Evolutionary conservation across 2,888 invertebrate genomes (phyloP), one percentile per base, ranked within the genome.

Genomic region (Cataglyphis cursor): DNA sequence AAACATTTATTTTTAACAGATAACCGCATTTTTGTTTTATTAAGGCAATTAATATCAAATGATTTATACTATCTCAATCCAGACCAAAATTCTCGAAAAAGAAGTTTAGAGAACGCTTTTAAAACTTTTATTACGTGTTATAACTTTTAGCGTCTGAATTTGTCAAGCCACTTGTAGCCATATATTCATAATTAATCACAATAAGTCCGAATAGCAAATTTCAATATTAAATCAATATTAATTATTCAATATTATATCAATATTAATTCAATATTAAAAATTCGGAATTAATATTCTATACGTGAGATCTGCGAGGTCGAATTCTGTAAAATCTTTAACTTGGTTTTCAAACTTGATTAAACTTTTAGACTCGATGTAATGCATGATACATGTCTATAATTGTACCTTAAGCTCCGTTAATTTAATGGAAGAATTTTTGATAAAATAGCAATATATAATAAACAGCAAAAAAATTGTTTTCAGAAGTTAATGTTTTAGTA

Each of bases 181-280:
- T 31, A n/a, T 3, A 41, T 76, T 28, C 41, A 66, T 76, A 65
- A 66, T 66, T 76, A 41, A 76, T 57, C 65, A n/a, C 65, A n/a
- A 15, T 51, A 31, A 65, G 18, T 54, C 66, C 28, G 8, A 64
- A 12, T 9, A 28, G 62, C 15, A 8, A 41, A 6, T 38, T n/a
- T 57, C 10, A 10, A 0, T 18, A 18, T 51, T 24, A 51, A 59
- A n/a, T n/a, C n/a, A n/a, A n/a, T n/a, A n/a, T n/a, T n/a, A n/a
- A n/a, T n/a, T n/a, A n/a, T n/a, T n/a, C n/a, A n/a, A n/a, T n/a
- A n/a, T n/a, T n/a, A n/a, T n/a, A n/a, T n/a, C n/a, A n/a, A n/a
- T n/a, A n/a, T n/a, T n/a, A n/a, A n/a, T n/a, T n/a, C n/a, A n/a
- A n/a, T n/a, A n/a, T n/a, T n/a, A n/a, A n/a, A n/a, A n/a, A 59